Evolutionary conservation across 1,140 invertebrate genomes (phyloP).

Genomic region (Sitodiplosis mosellana): DNA sequence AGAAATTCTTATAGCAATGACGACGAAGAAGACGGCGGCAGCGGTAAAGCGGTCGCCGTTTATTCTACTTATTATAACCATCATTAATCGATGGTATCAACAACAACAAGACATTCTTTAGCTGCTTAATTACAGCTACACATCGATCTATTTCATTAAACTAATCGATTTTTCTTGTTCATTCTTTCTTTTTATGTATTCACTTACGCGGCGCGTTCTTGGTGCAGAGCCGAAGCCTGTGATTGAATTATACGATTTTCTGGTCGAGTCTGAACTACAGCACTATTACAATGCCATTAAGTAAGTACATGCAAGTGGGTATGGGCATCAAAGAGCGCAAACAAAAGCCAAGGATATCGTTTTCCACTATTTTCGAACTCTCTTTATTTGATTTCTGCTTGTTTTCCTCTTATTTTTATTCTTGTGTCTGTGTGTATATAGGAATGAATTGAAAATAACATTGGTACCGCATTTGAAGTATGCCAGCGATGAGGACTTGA

Average conservation of each 20-base stretch:
- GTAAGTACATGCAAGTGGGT: constrained; percentile 27
- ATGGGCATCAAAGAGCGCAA: constrained; percentile 32
- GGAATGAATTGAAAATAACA: constrained; percentile 57
- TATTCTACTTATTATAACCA: too few species aligned
- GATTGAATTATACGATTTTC: constrained; percentile 65
- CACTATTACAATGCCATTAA: constrained; percentile 62
- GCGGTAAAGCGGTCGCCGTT: too few species aligned
- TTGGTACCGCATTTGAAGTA: constrained; percentile 93
- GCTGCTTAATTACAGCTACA: too few species aligned
- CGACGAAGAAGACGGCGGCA: too few species aligned
- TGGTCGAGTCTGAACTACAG: constrained; percentile 75
- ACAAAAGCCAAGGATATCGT: background rate
- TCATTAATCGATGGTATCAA: too few species aligned
- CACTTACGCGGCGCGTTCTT: background rate
- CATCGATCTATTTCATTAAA: too few species aligned
- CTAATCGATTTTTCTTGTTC: background rate
- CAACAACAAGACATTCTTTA: too few species aligned
- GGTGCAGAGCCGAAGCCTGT: constrained; percentile 29
- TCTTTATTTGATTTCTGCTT: background rate
- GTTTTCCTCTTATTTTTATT: background rate
- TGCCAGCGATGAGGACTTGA: constrained; percentile 81
- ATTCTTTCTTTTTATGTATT: background rate
- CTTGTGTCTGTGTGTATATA: constrained; percentile 26
- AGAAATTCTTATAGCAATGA: too few species aligned
- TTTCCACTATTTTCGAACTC: background rate